Conservation (phyloP, 2,113 vertebrate genomes). For the Rhea americana region DNA sequence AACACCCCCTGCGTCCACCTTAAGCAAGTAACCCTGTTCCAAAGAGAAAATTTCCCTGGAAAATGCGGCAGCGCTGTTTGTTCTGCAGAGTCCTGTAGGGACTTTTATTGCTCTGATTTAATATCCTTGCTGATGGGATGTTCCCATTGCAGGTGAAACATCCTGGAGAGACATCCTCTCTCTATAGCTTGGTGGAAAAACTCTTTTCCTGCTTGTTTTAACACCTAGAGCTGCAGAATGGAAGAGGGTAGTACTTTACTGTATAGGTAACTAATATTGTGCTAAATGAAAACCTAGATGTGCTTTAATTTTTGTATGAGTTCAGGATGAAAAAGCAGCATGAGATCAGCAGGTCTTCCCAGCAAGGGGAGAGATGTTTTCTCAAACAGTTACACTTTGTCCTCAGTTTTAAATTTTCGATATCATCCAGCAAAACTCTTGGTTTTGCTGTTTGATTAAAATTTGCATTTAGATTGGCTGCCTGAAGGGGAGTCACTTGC, state of each 20-base stretch:
- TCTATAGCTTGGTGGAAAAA: neutral
- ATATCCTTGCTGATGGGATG: neutral
- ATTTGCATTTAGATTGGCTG: slow-evolving; percentile 76
- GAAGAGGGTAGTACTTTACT: neutral
- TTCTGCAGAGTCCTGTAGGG: neutral
- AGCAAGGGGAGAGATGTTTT: neutral
- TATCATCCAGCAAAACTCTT: neutral
- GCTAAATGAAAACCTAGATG: neutral
- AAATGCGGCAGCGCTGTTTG: neutral
- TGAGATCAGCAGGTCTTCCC: neutral
- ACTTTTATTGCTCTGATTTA: neutral
- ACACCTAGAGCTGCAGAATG: neutral
- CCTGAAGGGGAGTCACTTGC: slow-evolving; percentile 34
- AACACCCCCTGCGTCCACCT: neutral
- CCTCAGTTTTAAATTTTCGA: neutral
- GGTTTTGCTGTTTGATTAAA: slow-evolving; percentile 6
- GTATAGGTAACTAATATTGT: neutral
- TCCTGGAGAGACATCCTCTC: neutral
- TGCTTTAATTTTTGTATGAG: neutral
- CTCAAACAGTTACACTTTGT: neutral
- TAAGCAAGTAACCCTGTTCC: neutral
- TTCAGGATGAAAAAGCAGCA: neutral
- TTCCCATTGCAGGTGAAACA: fast-evolving
- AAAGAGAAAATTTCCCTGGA: neutral
- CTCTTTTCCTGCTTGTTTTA: neutral